A percentile compares a stretch with the other conserved stretches of the same genome.
These are phyloP conservation scores for Chionomys nivalis DNA, from an alignment of 2,113 vertebrate genomes.

Conservation along the genomic window DNA sequence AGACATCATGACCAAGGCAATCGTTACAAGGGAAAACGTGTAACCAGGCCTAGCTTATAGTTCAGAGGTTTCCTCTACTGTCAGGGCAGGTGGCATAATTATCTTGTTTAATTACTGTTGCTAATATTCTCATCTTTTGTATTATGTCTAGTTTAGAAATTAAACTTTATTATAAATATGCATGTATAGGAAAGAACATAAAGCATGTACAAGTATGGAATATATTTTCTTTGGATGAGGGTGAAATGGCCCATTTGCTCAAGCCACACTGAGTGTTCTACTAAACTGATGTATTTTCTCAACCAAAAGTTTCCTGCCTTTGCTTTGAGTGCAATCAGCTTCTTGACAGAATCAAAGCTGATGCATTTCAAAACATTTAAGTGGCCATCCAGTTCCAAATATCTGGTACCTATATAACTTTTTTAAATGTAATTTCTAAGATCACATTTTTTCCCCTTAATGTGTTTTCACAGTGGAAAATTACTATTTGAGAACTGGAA, in stretches of 20 bases:
- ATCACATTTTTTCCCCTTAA: neutral
- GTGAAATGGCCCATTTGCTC: neutral
- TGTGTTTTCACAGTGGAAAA: slow-evolving; percentile 46
- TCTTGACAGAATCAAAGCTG: slow-evolving; percentile 19
- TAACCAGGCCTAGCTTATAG: neutral
- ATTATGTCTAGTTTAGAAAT: neutral
- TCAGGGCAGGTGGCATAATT: neutral
- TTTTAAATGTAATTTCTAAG: slow-evolving; percentile 53
- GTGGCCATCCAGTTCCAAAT: neutral
- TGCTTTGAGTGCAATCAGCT: slow-evolving; percentile 6
- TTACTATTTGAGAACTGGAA: slow-evolving; percentile 17
- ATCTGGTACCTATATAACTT: neutral
- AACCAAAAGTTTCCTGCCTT: neutral
- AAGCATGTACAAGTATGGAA: neutral
- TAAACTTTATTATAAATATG: neutral
- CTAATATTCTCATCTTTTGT: neutral
- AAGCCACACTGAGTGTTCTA: neutral
- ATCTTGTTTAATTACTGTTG: neutral
- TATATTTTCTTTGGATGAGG: neutral
- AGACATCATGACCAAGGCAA: neutral
- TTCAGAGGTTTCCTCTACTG: neutral
- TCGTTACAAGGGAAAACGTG: neutral
- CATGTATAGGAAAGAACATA: neutral
- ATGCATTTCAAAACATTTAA: slow-evolving; percentile 46
- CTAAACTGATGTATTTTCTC: neutral